Percentiles rank a stretch among this genome's conserved stretches.
phyloP scores from a whole-genome alignment of 2,888 invertebrate species.

The Dinocampus coccinellae region DNA sequence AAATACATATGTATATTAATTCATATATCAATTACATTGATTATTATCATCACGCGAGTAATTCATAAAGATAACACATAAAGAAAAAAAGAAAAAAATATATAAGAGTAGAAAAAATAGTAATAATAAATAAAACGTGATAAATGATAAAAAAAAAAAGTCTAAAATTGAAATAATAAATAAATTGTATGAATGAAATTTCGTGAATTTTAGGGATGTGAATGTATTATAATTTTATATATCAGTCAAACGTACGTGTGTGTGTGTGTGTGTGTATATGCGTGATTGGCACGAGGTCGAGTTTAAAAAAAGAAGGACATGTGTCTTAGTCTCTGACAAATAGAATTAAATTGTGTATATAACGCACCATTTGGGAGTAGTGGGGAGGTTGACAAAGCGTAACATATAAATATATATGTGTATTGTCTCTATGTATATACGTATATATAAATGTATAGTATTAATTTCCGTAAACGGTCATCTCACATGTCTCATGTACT shows the following conservation, averaged over 20 bases:
- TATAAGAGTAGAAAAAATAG: too few species aligned
- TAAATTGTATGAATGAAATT: too few species aligned
- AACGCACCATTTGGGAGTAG: background rate
- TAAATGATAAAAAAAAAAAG: too few species aligned
- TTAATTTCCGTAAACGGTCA: slow-evolving; percentile 5
- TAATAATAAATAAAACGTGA: too few species aligned
- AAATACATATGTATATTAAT: too few species aligned
- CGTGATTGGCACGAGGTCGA: background rate
- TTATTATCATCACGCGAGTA: background rate
- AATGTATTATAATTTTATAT: too few species aligned
- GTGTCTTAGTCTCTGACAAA: background rate
- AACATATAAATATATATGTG: too few species aligned
- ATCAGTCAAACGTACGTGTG: too few species aligned
- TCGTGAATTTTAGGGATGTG: too few species aligned
- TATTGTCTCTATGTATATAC: background rate
- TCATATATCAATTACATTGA: background rate
- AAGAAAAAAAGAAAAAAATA: too few species aligned
- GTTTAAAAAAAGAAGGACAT: background rate
- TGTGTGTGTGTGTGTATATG: too few species aligned
- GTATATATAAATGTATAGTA: background rate
- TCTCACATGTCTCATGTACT: background rate
- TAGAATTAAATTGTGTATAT: background rate
- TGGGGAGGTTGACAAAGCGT: background rate
- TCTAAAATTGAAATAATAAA: too few species aligned
- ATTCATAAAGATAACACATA: background rate